Percentiles rank a stretch among this genome's conserved stretches.
Conservation (phyloP, 2,113 vertebrate genomes). For the Eurystomus gularis region DNA sequence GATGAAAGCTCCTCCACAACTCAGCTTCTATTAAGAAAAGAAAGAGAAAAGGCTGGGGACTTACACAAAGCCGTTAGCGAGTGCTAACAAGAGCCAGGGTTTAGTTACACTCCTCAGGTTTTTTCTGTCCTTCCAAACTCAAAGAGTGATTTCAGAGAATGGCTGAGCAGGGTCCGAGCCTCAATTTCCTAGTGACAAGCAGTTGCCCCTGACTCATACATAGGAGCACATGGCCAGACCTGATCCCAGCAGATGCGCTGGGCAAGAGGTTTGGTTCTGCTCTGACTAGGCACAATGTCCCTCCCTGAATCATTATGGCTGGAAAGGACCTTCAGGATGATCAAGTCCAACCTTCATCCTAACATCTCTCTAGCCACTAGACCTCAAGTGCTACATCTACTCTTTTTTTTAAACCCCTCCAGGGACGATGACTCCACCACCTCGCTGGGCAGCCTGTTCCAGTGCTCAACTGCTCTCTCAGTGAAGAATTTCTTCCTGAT, state of each 20-base stretch:
- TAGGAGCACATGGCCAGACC: background rate
- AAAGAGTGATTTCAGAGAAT: background rate
- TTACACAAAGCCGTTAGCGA: fast-evolving
- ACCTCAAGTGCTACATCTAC: too few species aligned
- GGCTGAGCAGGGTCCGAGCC: background rate
- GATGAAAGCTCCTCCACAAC: background rate
- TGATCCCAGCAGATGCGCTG: background rate
- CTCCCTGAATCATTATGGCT: too few species aligned
- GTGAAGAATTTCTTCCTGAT: too few species aligned
- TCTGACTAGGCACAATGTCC: background rate
- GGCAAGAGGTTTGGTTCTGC: background rate
- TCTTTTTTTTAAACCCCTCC: too few species aligned
- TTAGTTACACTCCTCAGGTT: background rate
- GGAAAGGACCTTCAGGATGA: too few species aligned
- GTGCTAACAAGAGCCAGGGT: background rate
- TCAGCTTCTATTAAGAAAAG: background rate
- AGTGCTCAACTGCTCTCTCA: too few species aligned
- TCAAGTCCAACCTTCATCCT: too few species aligned
- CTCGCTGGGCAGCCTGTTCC: too few species aligned
- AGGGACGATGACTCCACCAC: too few species aligned
- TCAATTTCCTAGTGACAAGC: background rate
- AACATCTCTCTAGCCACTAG: too few species aligned
- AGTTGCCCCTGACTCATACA: background rate
- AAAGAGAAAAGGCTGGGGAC: background rate
- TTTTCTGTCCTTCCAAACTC: background rate